phyloP scores from a whole-genome alignment of 2,113 vertebrate genomes.

The Oryzias celebensis region DNA sequence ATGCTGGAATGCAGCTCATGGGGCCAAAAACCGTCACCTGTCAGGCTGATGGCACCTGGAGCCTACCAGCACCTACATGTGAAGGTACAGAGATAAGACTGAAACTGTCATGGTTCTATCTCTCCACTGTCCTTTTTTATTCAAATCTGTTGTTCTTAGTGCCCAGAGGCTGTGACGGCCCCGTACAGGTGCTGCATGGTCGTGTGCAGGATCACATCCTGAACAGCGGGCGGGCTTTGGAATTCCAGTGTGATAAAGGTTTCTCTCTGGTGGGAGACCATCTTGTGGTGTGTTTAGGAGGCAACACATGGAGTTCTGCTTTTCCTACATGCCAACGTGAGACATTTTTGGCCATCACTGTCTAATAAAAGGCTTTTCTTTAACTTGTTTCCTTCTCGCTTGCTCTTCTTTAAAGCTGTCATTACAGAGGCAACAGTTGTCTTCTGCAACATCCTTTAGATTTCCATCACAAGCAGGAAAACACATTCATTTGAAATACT shows the following conservation, averaged over 20 bases:
- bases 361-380: no score
- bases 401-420: no score
- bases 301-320: slow-evolving; percentile 84
- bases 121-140: background rate
- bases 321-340: slow-evolving; percentile 89
- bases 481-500: no score
- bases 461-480: no score
- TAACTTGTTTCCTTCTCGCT: no score
- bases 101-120: background rate
- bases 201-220: slow-evolving; percentile 79
- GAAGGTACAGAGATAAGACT: slow-evolving; percentile 56
- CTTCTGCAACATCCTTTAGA: no score
- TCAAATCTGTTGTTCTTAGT: slow-evolving; percentile 23
- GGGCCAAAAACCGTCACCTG: slow-evolving; percentile 81
- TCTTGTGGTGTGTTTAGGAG: slow-evolving; percentile 80
- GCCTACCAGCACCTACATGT: slow-evolving; percentile 85
- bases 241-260: slow-evolving; percentile 85
- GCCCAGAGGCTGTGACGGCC: slow-evolving; percentile 76
- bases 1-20: slow-evolving; percentile 82
- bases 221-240: slow-evolving; percentile 77
- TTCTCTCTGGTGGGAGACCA: slow-evolving; percentile 84
- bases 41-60: slow-evolving; percentile 86
- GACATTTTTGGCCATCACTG: slow-evolving; percentile 53
- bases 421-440: no score
- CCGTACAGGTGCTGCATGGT: slow-evolving; percentile 79